Conservation (phyloP, 2,113 vertebrate genomes). For the Poeciliopsis retropinna region DNA sequence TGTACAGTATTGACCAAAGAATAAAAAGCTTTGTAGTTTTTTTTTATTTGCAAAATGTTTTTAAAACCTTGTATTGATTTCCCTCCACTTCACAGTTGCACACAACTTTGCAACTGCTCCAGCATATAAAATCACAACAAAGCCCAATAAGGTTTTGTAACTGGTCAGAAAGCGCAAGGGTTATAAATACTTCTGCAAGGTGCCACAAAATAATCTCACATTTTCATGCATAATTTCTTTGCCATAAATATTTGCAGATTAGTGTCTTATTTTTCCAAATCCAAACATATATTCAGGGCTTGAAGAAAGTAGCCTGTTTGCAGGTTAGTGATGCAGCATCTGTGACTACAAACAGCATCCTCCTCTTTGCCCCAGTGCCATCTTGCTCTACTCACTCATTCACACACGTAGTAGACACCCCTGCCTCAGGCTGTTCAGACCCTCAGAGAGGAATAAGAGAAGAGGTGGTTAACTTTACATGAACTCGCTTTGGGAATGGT, state of each 20-base stretch:
- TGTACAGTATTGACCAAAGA: background rate
- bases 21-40: background rate
- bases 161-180: no score
- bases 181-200: no score
- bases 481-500: slow-evolving; percentile 59
- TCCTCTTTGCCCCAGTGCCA: slow-evolving; percentile 9
- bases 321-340: slow-evolving; percentile 17
- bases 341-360: slow-evolving; percentile 21
- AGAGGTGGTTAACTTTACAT: slow-evolving; percentile 60
- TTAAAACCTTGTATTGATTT: background rate
- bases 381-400: slow-evolving; percentile 22
- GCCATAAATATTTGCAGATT: background rate
- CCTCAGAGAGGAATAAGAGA: slow-evolving; percentile 21
- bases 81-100: background rate
- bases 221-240: background rate
- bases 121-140: no score
- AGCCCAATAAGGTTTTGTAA: no score
- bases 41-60: background rate
- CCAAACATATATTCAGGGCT: background rate
- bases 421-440: slow-evolving; percentile 34
- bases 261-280: background rate
- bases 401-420: slow-evolving; percentile 21
- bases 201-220: background rate
- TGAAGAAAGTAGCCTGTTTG: background rate
- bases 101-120: background rate